phyloP scores from a whole-genome alignment of 2,113 vertebrate species.

The Mesocricetus auratus region DNA sequence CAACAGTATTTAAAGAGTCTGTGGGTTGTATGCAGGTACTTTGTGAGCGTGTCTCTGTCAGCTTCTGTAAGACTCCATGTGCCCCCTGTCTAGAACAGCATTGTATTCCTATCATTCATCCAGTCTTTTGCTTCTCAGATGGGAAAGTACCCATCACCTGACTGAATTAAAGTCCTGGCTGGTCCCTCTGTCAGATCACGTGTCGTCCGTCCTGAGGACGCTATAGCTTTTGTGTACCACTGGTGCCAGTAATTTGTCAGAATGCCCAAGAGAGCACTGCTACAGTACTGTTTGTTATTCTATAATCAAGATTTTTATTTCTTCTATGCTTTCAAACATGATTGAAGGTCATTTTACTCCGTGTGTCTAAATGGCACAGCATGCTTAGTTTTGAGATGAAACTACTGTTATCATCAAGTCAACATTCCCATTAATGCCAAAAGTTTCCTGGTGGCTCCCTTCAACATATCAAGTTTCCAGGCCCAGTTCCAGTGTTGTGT shows the following conservation, averaged over 20 bases:
- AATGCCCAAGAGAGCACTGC: not conserved
- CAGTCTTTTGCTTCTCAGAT: not conserved
- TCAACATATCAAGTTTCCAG: not conserved
- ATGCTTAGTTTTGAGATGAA: not conserved
- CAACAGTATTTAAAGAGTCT: not conserved
- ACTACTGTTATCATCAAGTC: not conserved
- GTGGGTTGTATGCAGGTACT: not conserved
- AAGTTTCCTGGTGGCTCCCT: not conserved
- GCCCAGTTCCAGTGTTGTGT: not conserved
- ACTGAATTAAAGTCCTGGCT: not conserved
- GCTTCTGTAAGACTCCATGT: not conserved
- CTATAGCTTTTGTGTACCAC: not conserved
- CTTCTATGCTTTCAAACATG: not conserved
- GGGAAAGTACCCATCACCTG: not conserved
- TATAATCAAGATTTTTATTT: not conserved
- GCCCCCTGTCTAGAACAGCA: not conserved
- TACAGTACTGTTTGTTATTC: not conserved
- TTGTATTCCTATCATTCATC: not conserved
- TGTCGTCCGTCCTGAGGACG: not conserved
- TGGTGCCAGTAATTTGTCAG: not conserved
- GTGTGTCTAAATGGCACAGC: not conserved
- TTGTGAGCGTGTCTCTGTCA: not conserved
- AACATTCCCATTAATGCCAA: not conserved
- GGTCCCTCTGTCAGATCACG: not conserved
- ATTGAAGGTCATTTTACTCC: not conserved